A percentile compares a stretch with the other conserved stretches of the same genome.
phyloP scores from a whole-genome alignment of 1,140 invertebrate genomes.

The Semibalanus balanoides region DNA sequence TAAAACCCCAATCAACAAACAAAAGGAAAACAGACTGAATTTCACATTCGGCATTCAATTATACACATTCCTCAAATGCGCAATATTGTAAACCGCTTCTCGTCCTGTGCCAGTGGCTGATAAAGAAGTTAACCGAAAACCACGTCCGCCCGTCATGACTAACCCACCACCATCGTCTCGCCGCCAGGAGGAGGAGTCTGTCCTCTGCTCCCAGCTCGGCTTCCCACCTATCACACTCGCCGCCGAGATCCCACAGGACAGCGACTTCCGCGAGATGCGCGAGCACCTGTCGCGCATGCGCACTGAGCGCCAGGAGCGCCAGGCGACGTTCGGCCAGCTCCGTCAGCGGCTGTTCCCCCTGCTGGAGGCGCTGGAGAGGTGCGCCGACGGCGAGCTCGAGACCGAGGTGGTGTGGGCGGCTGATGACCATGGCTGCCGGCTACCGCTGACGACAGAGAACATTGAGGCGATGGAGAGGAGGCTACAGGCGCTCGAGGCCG shows the following conservation, averaged over 20 bases:
- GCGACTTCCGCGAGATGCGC: not conserved
- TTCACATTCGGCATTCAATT: too few relatives aligned
- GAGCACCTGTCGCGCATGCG: not conserved
- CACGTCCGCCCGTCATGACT: too few relatives aligned
- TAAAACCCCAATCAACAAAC: too few relatives aligned
- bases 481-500: not conserved
- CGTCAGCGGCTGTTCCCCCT: not conserved
- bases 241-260: not conserved
- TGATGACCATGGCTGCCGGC: not conserved
- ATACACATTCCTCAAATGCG: too few relatives aligned
- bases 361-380: not conserved
- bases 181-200: not conserved
- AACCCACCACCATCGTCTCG: not conserved
- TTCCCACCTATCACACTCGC: not conserved
- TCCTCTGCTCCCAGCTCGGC: not conserved
- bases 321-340: not conserved
- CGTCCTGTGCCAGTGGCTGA: too few relatives aligned
- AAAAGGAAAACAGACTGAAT: too few relatives aligned
- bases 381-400: not conserved
- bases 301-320: not conserved
- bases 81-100: too few relatives aligned
- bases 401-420: not conserved
- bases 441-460: not conserved
- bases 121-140: too few relatives aligned
- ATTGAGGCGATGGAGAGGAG: not conserved